Evolutionary conservation across 2,113 vertebrate genomes (phyloP).

Genomic region (Callionymus lyra): DNA sequence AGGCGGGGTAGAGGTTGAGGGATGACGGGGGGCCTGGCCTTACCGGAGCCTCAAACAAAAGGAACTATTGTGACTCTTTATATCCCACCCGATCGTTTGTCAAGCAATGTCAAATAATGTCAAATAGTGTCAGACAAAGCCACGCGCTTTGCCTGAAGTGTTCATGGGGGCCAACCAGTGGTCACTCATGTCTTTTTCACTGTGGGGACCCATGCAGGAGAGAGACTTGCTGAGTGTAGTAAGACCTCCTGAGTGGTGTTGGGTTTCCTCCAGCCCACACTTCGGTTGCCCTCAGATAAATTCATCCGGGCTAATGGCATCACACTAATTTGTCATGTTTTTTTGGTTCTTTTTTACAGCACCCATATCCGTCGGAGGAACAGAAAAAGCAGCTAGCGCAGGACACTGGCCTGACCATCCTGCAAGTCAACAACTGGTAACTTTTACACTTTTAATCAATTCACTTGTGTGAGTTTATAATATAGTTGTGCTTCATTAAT

Average conservation of each 20-base stretch:
- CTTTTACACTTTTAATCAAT: background rate
- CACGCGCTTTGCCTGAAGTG: conserved; percentile 32
- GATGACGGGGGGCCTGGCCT: conserved; percentile 16
- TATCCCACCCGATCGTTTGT: conserved; percentile 45
- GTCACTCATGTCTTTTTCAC: conserved; percentile 8
- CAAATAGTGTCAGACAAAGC: conserved; percentile 50
- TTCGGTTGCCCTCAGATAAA: background rate
- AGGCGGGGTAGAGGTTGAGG: conserved; percentile 3
- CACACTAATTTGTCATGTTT: background rate
- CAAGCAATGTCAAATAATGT: conserved; percentile 52
- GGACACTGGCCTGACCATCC: conserved; percentile 67
- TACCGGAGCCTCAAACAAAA: conserved; percentile 43
- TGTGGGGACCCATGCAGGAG: no score
- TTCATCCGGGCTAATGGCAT: background rate
- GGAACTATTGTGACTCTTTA: conserved; percentile 47
- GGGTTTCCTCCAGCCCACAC: conserved; percentile 1
- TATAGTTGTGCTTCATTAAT: no score
- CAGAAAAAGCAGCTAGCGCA: conserved; percentile 68
- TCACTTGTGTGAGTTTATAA: background rate
- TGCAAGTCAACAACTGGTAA: conserved; percentile 69
- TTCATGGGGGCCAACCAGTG: conserved; percentile 15
- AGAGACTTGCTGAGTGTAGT: background rate
- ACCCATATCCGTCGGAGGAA: conserved; percentile 64
- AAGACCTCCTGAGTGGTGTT: background rate
- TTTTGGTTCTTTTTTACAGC: conserved; percentile 22